Base-by-base conservation (phyloP, 2,113 vertebrate genomes). In the Oreochromis aureus region DNA sequence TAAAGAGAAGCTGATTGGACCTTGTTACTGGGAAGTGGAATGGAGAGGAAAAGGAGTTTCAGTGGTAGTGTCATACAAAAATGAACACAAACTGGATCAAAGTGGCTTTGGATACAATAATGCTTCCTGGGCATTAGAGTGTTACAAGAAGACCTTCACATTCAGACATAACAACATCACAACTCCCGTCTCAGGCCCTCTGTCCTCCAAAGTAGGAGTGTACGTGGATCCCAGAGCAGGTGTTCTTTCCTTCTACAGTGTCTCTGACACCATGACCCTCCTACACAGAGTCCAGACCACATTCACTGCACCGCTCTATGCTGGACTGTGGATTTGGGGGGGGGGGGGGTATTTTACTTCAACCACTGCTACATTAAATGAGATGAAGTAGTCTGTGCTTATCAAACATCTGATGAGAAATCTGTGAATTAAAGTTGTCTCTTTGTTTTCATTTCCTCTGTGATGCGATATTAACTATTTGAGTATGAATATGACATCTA, bases 171-270 rank as follows among this genome's bases (percentile, higher is more conserved):
- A 58, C 55, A 48, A 16, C 46, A 48, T 48, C 13, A 48, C 46
- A 48, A 16, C 0, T 58, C 12, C 12, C 55, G 0, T 27, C 12
- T 58, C 24, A 27, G 22, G 24, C 55, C 22, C 55, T 58, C 22
- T 7, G 55, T 58, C 55, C 12, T 58, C 55, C 12, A 8, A 58
- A 27, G 55, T 58, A 27, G 0, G 55, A 27, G 24, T 58, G 55
- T 58, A 58, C 3, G 4, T 58, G 24, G 55, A 58, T 15, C 55
- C 24, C 55, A 58, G 55, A 27, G 24, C 24, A 58, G 55, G 55
- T 58, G 2, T 7, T 56, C 54, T 56, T 22, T 56, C 1, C 22
- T 56, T 56, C 54, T 48, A 48, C 46, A 0, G 46, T 6, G 0
- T 48, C 15, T 48, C 46, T 48, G 46, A 48, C 46, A 7, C 54